Evolutionary conservation across 2,888 invertebrate genomes (phyloP).

Genomic region (Neoaliturus tenellus): DNA sequence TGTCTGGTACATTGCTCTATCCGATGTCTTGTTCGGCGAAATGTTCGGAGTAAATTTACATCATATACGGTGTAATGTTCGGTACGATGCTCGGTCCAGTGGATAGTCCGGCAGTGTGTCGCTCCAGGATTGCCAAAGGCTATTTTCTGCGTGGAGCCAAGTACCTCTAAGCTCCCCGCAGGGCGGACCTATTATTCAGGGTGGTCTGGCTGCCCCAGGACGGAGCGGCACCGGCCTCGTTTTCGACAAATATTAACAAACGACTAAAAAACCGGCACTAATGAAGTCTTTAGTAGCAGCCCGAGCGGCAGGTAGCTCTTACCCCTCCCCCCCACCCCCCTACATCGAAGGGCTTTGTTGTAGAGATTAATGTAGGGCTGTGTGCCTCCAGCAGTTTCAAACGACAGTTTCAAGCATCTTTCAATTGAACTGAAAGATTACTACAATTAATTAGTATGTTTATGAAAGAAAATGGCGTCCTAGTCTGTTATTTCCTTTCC

Average conservation of each 20-base stretch:
- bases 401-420: too few species aligned
- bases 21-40: too few species aligned
- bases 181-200: not conserved
- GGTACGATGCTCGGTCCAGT: too few species aligned
- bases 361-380: conserved; percentile 17
- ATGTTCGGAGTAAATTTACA: too few species aligned
- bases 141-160: too few species aligned
- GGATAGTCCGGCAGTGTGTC: too few species aligned
- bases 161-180: not conserved
- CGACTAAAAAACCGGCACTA: conserved; percentile 7
- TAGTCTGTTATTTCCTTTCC: too few species aligned
- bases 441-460: too few species aligned
- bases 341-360: conserved; percentile 6
- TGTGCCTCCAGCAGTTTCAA: not conserved
- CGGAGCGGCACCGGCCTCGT: not conserved
- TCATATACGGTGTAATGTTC: too few species aligned
- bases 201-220: conserved; percentile 3
- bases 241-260: conserved; percentile 30
- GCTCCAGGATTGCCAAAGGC: too few species aligned
- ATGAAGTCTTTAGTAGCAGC: not conserved
- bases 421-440: not conserved
- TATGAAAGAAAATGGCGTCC: too few species aligned
- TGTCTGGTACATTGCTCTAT: too few species aligned
- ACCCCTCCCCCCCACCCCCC: not conserved
- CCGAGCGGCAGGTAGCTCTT: not conserved